Conservation (phyloP, 2,797 vertebrate genomes). For the Chromis chromis region DNA sequence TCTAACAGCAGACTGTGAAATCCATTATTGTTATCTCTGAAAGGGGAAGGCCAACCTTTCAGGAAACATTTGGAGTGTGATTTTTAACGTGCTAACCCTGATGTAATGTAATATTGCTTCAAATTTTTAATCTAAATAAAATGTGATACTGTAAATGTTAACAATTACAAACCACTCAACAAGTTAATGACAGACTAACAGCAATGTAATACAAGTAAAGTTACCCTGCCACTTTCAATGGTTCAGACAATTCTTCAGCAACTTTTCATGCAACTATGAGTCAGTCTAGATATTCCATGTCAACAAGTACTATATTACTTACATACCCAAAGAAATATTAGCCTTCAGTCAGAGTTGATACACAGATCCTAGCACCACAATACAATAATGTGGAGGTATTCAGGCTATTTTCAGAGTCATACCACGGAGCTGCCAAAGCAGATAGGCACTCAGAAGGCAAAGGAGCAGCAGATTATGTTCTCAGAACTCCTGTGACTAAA, state of each 20-base stretch:
- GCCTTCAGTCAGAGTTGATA: conserved; percentile 19
- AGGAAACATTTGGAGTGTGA: background rate
- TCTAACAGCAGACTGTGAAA: conserved; percentile 31
- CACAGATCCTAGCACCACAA: conserved; percentile 40
- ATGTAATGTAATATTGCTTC: background rate
- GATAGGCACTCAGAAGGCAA: conserved; percentile 55
- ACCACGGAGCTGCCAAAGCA: conserved; percentile 50
- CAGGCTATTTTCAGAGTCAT: conserved; percentile 66
- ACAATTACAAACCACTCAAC: no score
- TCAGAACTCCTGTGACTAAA: conserved; percentile 63
- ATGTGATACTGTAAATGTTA: no score
- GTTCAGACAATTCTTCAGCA: background rate
- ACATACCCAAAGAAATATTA: conserved; percentile 33
- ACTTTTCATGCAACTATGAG: conserved; percentile 8
- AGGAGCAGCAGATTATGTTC: conserved; percentile 70
- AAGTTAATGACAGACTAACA: background rate
- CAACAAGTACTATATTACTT: conserved; percentile 12
- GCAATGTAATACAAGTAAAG: background rate
- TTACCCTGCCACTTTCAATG: background rate
- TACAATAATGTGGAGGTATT: conserved; percentile 58
- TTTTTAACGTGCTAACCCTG: background rate
- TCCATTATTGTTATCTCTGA: conserved; percentile 43
- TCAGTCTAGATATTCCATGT: conserved; percentile 8
- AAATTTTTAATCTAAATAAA: background rate
- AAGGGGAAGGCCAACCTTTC: conserved; percentile 8